These are phyloP conservation scores for Habropoda laboriosa DNA, from an alignment of 1,140 invertebrate species.

Conservation along the genomic window DNA sequence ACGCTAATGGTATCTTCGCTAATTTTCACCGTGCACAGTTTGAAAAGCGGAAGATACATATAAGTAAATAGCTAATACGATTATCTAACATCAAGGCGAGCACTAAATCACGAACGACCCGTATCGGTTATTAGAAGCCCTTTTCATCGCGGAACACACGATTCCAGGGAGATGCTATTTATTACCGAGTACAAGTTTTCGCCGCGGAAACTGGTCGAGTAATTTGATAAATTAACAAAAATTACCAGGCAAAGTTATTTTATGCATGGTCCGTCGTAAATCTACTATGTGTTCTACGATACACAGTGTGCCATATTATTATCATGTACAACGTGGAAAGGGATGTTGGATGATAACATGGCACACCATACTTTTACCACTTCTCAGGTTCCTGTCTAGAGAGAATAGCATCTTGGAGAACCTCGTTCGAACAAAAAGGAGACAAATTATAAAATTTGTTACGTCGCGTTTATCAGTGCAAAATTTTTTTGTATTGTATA, in stretches of 20 bases:
- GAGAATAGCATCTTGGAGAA: background rate
- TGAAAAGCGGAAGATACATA: background rate
- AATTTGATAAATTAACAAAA: conserved; percentile 38
- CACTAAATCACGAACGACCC: conserved; percentile 21
- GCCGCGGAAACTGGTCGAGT: background rate
- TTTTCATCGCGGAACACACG: conserved; percentile 7
- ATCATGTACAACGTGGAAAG: conserved; percentile 18
- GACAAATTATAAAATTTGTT: background rate
- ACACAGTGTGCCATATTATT: background rate
- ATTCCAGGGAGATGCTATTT: background rate
- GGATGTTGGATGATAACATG: conserved; percentile 13
- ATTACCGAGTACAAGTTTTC: background rate
- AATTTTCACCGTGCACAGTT: background rate
- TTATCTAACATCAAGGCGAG: background rate
- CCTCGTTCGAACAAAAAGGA: background rate
- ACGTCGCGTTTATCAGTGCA: background rate
- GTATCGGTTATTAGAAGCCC: conserved; percentile 20
- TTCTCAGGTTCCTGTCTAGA: background rate
- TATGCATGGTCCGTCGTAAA: background rate
- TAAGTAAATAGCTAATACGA: conserved; percentile 3
- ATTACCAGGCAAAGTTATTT: conserved; percentile 18
- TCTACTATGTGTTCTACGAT: conserved; percentile 3
- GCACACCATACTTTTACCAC: background rate
- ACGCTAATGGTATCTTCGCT: background rate
- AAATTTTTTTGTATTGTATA: too few relatives aligned